These are phyloP conservation scores for Chloromyia formosa DNA, from an alignment of 2,888 invertebrate genomes.

Conservation along the genomic window DNA sequence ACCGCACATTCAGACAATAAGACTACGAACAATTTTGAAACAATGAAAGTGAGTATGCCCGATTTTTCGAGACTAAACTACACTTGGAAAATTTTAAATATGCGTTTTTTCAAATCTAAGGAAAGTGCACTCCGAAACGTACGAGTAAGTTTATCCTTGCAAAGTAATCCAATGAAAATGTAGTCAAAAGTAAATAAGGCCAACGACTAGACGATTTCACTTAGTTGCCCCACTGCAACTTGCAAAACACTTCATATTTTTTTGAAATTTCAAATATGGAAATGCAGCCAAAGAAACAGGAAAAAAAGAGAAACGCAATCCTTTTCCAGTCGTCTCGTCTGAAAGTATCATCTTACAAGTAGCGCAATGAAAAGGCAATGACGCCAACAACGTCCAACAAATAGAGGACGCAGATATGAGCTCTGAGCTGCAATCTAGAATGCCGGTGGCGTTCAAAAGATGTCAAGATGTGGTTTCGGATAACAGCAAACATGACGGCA, in stretches of 20 bases:
- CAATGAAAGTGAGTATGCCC: no score
- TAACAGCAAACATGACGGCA: background rate
- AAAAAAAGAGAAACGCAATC: no score
- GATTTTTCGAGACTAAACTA: no score
- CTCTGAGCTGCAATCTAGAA: background rate
- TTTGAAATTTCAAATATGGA: conserved; percentile 10
- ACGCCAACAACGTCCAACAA: conserved; percentile 2
- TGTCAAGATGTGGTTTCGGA: conserved; percentile 32
- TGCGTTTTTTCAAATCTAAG: no score
- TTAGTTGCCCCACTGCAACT: background rate
- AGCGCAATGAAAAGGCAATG: conserved; percentile 3
- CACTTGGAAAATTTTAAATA: no score
- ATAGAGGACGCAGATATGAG: background rate
- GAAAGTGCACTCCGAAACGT: no score
- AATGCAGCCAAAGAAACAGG: background rate
- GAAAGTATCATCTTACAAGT: background rate
- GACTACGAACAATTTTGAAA: no score
- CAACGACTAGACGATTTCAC: no score
- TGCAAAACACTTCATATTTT: background rate
- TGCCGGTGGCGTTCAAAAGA: background rate
- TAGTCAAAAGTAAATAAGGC: no score
- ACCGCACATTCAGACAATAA: no score
- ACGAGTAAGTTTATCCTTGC: background rate
- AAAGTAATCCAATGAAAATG: no score
- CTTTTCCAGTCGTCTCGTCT: background rate